Base-by-base conservation (phyloP, 2,797 vertebrate species). In the Gobio occitaniae region DNA sequence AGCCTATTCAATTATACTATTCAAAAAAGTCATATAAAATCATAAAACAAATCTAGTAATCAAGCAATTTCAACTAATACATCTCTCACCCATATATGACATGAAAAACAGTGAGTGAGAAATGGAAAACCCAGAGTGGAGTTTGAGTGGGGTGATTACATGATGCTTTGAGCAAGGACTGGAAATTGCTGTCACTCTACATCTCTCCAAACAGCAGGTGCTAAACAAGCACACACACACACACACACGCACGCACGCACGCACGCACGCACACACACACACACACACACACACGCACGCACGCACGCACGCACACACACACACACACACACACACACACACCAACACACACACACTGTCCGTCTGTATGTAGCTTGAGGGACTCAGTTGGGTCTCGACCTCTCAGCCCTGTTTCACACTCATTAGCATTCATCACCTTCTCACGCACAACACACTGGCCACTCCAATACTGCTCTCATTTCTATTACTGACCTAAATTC, bases 401-500 rank as follows among this genome's bases (percentile, higher is more conserved):
- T 72, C 77, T 71, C 83, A 71, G 66, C 83, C 83, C 83, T 72
- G 68, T 74, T 85, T 80, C 84, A 85, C 21, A 72, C 56, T 85
- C 77, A 85, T 85, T 85, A 80, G 69, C 77, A 85, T 85, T 85
- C 56, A 80, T 80, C 84, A 80, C 77, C 56, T 79, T 80, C 68
- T 72, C 77, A 21, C 66, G 29, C 41, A 68, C 50, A 71, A 38
- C 54, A 71, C 65, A 84, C 50, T 48, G 54, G 84, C 56, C 69
- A 72, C 54, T 65, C 19, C 16, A 63, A 78, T n/a, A 44, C 44
- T 80, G 32, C 77, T 80, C 84, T 80, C 68, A 80, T 85, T 85
- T 72, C 80, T 61, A 82, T 82, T 82, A 74, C 77, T 15, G 71
- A 74, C 76, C 74, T 78, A 83, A 83, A 86, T 78, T 72, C 72